Percentiles rank a stretch among this genome's conserved stretches.
These are phyloP conservation scores for Leptocoma aspasia DNA, from an alignment of 2,113 vertebrate genomes.

Conservation along the genomic window DNA sequence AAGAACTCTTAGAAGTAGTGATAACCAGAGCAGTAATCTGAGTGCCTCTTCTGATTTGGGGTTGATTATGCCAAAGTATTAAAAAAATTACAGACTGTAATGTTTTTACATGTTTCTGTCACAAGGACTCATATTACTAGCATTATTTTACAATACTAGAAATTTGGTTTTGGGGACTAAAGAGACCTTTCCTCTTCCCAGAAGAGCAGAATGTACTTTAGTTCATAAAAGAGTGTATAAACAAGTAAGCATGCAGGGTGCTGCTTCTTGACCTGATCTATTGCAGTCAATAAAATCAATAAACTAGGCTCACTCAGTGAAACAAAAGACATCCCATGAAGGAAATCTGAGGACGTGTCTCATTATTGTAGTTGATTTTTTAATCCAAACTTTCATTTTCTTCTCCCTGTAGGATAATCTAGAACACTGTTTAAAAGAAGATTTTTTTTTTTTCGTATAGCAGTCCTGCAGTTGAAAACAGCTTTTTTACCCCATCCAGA, in stretches of 20 bases:
- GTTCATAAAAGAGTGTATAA: background rate
- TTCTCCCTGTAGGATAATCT: background rate
- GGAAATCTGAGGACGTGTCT: background rate
- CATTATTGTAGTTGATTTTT: background rate
- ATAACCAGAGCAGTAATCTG: background rate
- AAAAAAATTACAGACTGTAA: background rate
- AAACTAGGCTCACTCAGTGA: background rate
- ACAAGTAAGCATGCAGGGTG: background rate
- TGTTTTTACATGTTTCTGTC: background rate
- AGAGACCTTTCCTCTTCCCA: background rate
- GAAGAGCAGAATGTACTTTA: background rate
- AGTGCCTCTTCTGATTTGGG: background rate
- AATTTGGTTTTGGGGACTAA: background rate
- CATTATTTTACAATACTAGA: background rate
- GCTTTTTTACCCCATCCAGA: accelerated
- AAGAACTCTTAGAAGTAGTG: background rate
- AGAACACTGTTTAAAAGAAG: background rate
- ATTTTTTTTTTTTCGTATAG: background rate
- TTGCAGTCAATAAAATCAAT: background rate
- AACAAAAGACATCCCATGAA: background rate
- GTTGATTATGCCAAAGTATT: background rate
- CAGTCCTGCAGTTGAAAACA: background rate
- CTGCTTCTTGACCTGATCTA: background rate
- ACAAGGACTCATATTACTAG: background rate
- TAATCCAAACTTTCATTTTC: background rate